Conservation (phyloP, 1,140 invertebrate genomes). For the Eumeta japonica region DNA sequence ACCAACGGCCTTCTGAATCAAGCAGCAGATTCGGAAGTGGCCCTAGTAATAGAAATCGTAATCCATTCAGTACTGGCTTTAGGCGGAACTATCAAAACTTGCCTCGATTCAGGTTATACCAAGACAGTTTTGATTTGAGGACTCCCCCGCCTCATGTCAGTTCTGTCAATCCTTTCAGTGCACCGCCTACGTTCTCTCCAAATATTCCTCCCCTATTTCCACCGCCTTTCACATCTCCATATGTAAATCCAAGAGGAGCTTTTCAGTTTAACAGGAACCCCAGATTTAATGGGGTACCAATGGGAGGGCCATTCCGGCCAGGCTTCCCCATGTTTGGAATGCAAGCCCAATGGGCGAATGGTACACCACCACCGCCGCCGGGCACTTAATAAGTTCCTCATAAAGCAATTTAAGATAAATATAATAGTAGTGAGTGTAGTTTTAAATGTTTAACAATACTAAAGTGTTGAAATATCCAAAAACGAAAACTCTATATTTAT, state of each 20-base stretch:
- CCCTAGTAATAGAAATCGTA: slow-evolving; percentile 29
- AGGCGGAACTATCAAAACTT: slow-evolving; percentile 21
- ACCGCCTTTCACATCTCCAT: no score
- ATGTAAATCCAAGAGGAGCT: no score
- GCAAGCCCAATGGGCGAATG: slow-evolving; percentile 31
- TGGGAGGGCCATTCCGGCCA: slow-evolving; percentile 28
- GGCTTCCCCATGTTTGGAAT: slow-evolving; percentile 31
- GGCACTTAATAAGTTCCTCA: slow-evolving; percentile 27
- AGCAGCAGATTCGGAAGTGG: slow-evolving; percentile 41
- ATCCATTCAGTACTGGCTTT: slow-evolving; percentile 21
- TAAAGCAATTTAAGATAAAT: slow-evolving; percentile 13
- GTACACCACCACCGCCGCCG: slow-evolving; percentile 34
- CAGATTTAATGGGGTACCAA: no score
- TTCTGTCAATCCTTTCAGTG: slow-evolving; percentile 15
- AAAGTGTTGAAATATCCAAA: slow-evolving; percentile 52
- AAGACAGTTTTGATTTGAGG: slow-evolving; percentile 18
- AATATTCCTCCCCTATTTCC: slow-evolving; percentile 20
- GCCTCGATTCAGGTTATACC: slow-evolving; percentile 19
- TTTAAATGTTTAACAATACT: slow-evolving; percentile 34
- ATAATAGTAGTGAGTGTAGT: slow-evolving; percentile 23
- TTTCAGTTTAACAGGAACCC: no score
- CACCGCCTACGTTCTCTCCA: no score
- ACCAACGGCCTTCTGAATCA: slow-evolving; percentile 35
- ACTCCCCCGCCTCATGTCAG: slow-evolving; percentile 26
- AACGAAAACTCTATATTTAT: slow-evolving; percentile 49